Evolutionary conservation across 2,113 vertebrate species (phyloP), one percentile per base, ranked within the genome.

Genomic region (Zosterops japonicus): DNA sequence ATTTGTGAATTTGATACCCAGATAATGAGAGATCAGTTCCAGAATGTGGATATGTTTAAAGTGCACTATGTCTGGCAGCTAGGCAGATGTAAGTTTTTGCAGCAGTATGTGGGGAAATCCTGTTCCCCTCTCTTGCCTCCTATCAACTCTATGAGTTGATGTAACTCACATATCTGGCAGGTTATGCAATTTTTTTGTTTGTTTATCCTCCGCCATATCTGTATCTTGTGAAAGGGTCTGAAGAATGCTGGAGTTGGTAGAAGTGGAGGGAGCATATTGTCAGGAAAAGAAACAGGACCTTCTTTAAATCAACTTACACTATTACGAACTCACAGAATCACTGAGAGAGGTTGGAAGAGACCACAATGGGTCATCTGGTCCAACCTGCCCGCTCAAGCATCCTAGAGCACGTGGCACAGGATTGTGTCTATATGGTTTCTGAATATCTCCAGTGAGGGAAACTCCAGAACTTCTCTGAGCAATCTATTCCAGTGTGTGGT

Each of bases 321-420:
- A 1, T 72, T 72, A 16, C 0, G 31, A 72, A 12, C 59, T 79
- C 41, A 36, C 4, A 63, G 35, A 63, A 70, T 42, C 70, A 61
- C 41, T 33, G 31, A 55, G 22, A 42, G 25, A 36, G 24, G 4
- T 35, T 76, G 63, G 63, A 61, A 83, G 41, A 29, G 29, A 49
- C 6, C 0, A 11, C 16, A 53, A 0, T 12, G 13, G 23, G 6
- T 60, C 29, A 10, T 53, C 15, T 68, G 39, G 5, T 60, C 36
- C 61, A 75, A 14, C 3, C 23, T 75, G 46, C 9, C 53, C 41
- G n/a, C 24, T 46, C 17, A 24, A 6, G 47, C 61, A 41, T 35
- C 20, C 8, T 3, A 29, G 46, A 75, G 33, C 53, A 35, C 5
- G 2, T 55, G 4, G 29, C 55, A 55, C 47, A 61, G 0, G 2